These are phyloP conservation scores for Dynastes hyllus DNA, from an alignment of 2,888 invertebrate species.

Conservation along the genomic window DNA sequence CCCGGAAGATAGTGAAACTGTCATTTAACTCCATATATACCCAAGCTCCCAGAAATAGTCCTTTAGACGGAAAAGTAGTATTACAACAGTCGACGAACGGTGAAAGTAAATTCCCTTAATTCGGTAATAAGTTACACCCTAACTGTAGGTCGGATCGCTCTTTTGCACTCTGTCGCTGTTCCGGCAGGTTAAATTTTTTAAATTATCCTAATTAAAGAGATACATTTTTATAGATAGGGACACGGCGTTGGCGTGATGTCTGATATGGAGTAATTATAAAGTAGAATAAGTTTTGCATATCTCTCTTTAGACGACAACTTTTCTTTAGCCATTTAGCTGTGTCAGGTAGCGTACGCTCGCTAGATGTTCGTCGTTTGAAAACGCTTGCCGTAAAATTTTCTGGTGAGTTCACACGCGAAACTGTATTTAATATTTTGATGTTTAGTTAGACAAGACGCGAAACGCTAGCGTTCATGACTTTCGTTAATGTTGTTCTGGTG, in stretches of 20 bases:
- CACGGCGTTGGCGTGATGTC: slow-evolving; percentile 2
- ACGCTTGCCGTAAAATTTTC: slow-evolving; percentile 35
- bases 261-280: slow-evolving; percentile 32
- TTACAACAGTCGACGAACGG: slow-evolving; percentile 51
- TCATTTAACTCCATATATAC: slow-evolving; percentile 59
- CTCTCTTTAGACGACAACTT: slow-evolving; percentile 21
- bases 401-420: slow-evolving; percentile 26
- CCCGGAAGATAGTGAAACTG: slow-evolving; percentile 59
- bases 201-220: slow-evolving; percentile 46
- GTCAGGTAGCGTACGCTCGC: neutral
- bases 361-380: slow-evolving; percentile 16
- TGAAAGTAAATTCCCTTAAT: slow-evolving; percentile 56
- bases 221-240: slow-evolving; percentile 42
- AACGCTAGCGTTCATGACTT: neutral
- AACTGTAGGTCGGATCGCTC: slow-evolving; percentile 47
- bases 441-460: neutral
- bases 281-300: slow-evolving; percentile 39
- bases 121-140: slow-evolving; percentile 57
- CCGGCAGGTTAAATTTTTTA: slow-evolving; percentile 43
- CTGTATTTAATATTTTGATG: slow-evolving; percentile 1
- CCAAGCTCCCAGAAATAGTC: slow-evolving; percentile 50
- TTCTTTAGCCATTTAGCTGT: neutral
- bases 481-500: too few species aligned
- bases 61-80: neutral
- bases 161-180: slow-evolving; percentile 33